Evolutionary conservation across 2,113 vertebrate species (phyloP).

Genomic region (Corvus moneduloides): DNA sequence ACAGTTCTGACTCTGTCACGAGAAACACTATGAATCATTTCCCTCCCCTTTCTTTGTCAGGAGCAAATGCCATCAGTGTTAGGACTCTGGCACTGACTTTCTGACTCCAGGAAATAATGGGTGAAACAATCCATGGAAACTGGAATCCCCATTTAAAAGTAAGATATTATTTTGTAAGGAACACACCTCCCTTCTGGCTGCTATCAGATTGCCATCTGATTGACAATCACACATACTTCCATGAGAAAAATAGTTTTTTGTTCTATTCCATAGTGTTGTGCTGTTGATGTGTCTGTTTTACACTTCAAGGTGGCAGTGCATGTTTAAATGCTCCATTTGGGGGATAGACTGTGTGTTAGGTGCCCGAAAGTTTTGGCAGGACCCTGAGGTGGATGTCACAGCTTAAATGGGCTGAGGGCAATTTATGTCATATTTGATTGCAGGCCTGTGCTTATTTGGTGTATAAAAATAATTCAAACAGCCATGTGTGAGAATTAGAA

Average conservation of each 20-base stretch:
- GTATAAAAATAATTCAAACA: not conserved
- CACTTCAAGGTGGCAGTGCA: not conserved
- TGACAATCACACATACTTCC: not conserved
- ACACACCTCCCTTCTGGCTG: not conserved
- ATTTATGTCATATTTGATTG: not conserved
- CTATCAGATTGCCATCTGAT: not conserved
- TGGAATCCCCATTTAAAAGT: not conserved
- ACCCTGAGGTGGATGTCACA: not conserved
- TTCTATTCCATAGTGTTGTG: not conserved
- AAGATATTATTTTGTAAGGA: not conserved
- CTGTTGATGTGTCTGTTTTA: not conserved
- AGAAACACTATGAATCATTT: slow-evolving; percentile 54
- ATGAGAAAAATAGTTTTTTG: not conserved
- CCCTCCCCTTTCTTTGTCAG: slow-evolving; percentile 50
- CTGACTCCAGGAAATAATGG: slow-evolving; percentile 36
- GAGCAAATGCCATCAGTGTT: slow-evolving; percentile 31
- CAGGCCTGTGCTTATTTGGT: not conserved
- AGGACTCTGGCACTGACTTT: not conserved
- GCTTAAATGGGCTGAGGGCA: not conserved
- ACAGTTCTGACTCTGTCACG: not conserved
- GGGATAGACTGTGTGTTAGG: not conserved
- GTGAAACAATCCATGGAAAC: slow-evolving; percentile 56
- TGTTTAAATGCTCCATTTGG: not conserved
- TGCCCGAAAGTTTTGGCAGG: not conserved
- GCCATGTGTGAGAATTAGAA: not conserved